These are phyloP conservation scores for Acrocera orbiculus DNA, from an alignment of 2,888 invertebrate species.

Conservation along the genomic window DNA sequence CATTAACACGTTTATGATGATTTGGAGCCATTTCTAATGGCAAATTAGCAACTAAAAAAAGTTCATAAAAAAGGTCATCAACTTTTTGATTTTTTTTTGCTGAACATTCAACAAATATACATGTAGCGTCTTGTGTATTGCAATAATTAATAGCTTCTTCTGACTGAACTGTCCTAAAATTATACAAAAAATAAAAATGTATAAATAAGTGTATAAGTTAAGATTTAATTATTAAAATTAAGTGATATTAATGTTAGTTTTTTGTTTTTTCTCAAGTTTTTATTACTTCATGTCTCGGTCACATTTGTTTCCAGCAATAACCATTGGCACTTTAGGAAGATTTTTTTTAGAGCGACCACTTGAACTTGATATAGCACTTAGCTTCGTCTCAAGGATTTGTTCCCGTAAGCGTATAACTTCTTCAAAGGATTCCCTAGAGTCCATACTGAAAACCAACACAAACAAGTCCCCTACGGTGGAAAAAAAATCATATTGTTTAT, in stretches of 20 bases:
- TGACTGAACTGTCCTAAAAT: constrained; percentile 48
- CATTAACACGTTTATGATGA: constrained; percentile 63
- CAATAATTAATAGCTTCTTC: constrained; percentile 66
- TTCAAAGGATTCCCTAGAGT: constrained; percentile 66
- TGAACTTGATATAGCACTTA: constrained; percentile 47
- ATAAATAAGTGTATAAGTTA: too few relatives aligned
- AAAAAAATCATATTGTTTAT: background rate
- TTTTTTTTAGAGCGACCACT: constrained; percentile 40
- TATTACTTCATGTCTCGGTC: constrained; percentile 61
- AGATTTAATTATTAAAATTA: too few relatives aligned
- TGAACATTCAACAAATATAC: constrained; percentile 67
- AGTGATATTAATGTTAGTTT: too few relatives aligned
- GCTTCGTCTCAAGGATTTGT: constrained; percentile 69
- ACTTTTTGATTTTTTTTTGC: constrained; percentile 66
- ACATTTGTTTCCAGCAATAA: constrained; percentile 74
- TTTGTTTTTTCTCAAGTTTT: background rate
- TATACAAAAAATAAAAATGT: background rate
- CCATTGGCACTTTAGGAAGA: constrained; percentile 62
- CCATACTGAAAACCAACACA: constrained; percentile 69
- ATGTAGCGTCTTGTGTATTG: constrained; percentile 54
- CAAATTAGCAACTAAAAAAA: constrained; percentile 65
- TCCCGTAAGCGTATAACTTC: constrained; percentile 65
- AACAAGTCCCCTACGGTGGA: constrained; percentile 48
- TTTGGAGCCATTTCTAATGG: constrained; percentile 81
- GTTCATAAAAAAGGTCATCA: constrained; percentile 67